Conservation (phyloP, 2,797 vertebrate genomes). For the Enteromius anoplus region DNA sequence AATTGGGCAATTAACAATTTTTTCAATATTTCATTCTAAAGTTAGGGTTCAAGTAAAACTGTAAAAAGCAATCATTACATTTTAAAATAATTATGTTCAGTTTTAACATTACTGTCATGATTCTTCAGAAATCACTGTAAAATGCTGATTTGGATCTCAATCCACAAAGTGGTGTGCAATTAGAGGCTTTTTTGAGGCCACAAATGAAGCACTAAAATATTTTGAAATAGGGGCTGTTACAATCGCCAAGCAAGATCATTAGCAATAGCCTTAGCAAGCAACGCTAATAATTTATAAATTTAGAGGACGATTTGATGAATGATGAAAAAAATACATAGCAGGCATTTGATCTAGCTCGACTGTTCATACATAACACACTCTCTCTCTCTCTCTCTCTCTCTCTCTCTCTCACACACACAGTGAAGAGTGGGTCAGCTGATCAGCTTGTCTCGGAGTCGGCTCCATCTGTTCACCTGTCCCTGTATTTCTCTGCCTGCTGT, state of each 20-base stretch:
- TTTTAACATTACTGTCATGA: too few relatives aligned
- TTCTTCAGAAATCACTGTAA: too few relatives aligned
- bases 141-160: too few relatives aligned
- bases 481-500: constrained; percentile 56
- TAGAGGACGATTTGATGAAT: not conserved
- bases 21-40: not conserved
- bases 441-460: constrained; percentile 73
- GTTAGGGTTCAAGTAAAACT: not conserved
- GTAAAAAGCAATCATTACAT: too few relatives aligned
- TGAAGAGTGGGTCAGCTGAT: constrained; percentile 66
- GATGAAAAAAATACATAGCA: not conserved
- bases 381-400: constrained; percentile 12
- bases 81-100: too few relatives aligned
- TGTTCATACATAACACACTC: constrained; percentile 43
- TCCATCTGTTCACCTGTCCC: constrained; percentile 81
- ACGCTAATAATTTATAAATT: not conserved
- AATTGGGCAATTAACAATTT: not conserved
- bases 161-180: not conserved
- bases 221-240: not conserved
- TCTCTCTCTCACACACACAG: constrained; percentile 44
- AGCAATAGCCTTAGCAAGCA: not conserved
- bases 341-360: constrained; percentile 26
- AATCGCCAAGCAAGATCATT: not conserved
- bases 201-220: not conserved
- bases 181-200: not conserved